A percentile compares a stretch with the other conserved stretches of the same genome.
Conservation (phyloP, 2,113 vertebrate species). For the Leucosticte australis region DNA sequence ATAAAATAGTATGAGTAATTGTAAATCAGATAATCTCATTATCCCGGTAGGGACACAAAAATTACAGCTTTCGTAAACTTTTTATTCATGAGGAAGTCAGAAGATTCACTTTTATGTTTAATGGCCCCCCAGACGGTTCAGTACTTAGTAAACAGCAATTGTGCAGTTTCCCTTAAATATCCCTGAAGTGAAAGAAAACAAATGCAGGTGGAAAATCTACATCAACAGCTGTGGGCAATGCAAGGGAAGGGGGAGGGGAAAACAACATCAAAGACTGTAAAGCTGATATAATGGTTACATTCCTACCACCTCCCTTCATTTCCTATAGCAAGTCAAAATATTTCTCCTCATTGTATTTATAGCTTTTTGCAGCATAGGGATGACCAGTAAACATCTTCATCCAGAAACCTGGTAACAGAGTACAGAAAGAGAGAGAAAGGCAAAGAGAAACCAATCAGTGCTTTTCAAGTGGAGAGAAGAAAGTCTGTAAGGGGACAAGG, state of each 20-base stretch:
- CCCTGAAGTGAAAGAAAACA: slow-evolving; percentile 24
- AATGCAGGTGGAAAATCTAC: background rate
- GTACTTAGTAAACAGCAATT: background rate
- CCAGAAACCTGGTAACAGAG: background rate
- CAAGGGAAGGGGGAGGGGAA: background rate
- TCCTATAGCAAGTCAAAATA: background rate
- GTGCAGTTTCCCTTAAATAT: slow-evolving; percentile 9
- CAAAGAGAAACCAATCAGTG: background rate
- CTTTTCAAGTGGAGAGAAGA: background rate
- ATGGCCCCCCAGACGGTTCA: background rate
- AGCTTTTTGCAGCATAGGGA: background rate
- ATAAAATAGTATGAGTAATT: background rate
- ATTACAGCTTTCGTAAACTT: background rate
- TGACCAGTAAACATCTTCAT: slow-evolving; percentile 22
- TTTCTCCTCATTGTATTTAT: slow-evolving; percentile 9
- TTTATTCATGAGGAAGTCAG: background rate
- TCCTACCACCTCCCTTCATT: slow-evolving; percentile 6
- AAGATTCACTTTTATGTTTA: background rate
- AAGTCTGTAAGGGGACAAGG: background rate
- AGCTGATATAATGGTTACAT: slow-evolving; percentile 12
- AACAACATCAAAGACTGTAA: slow-evolving; percentile 22
- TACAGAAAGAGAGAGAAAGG: background rate
- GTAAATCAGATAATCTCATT: background rate
- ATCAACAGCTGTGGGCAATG: background rate
- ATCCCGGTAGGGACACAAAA: background rate